phyloP scores from a whole-genome alignment of 2,888 invertebrate genomes.

The Anaspis maculata region DNA sequence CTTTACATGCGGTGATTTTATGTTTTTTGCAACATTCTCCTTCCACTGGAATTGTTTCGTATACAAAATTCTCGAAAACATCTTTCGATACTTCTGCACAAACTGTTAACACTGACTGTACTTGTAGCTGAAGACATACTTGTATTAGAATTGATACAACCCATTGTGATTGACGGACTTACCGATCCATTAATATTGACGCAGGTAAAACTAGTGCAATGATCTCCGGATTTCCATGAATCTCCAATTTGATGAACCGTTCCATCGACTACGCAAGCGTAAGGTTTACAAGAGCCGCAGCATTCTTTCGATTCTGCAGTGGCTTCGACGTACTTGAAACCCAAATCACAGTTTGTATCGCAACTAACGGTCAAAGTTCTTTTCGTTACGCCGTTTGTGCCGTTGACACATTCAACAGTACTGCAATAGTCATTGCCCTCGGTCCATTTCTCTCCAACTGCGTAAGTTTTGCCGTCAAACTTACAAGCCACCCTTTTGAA shows the following conservation, averaged over 20 bases:
- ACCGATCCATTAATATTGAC: conserved; percentile 43
- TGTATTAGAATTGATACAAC: too few relatives aligned
- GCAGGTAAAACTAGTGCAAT: conserved; percentile 55
- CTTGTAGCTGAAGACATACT: too few relatives aligned
- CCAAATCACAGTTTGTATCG: conserved; percentile 43
- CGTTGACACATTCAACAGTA: conserved; percentile 46
- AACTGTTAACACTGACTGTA: conserved; percentile 46
- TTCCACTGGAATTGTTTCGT: conserved; percentile 41
- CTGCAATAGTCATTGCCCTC: conserved; percentile 48
- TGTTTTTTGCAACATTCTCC: conserved; percentile 52
- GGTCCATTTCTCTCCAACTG: conserved; percentile 55
- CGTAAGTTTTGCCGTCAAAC: conserved; percentile 34
- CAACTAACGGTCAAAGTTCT: conserved; percentile 49
- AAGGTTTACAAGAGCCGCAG: conserved; percentile 57
- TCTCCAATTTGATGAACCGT: conserved; percentile 44
- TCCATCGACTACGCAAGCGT: conserved; percentile 48
- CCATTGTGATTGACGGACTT: too few relatives aligned
- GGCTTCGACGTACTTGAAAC: conserved; percentile 47
- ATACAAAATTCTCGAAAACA: conserved; percentile 43
- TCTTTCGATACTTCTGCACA: conserved; percentile 46
- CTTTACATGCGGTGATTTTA: conserved; percentile 49
- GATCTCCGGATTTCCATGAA: conserved; percentile 53
- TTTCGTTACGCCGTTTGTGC: conserved; percentile 47
- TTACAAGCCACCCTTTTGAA: conserved; percentile 52
- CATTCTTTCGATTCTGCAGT: conserved; percentile 44